These are phyloP conservation scores for Bombycilla garrulus DNA, from an alignment of 2,113 vertebrate species.

Conservation along the genomic window DNA sequence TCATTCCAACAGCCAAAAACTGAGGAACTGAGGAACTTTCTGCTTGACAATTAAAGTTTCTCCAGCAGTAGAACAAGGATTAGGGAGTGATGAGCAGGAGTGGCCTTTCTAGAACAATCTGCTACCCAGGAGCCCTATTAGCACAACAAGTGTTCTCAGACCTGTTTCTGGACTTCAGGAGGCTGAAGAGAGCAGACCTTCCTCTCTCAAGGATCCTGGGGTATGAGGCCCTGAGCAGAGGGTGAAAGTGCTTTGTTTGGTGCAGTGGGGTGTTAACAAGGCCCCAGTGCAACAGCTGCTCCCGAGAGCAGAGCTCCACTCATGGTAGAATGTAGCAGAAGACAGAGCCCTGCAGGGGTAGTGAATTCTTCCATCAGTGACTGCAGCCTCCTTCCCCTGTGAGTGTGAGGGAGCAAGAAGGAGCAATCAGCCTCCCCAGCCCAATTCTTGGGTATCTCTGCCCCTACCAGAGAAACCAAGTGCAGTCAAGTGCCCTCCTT, in stretches of 20 bases:
- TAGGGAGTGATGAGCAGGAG: not conserved
- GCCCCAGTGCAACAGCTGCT: rapidly evolving
- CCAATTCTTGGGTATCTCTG: rapidly evolving
- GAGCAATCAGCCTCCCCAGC: not conserved
- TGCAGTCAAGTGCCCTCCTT: not conserved
- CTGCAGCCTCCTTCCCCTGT: not conserved
- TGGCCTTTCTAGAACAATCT: not conserved
- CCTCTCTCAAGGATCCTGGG: not conserved
- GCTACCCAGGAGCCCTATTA: not conserved
- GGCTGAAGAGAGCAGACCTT: not conserved
- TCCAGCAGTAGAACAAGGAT: not conserved
- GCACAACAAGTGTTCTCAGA: not conserved
- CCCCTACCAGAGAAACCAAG: not conserved
- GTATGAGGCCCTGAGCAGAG: not conserved
- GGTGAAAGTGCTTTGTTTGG: not conserved
- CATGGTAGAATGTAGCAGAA: rapidly evolving
- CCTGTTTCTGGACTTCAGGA: not conserved
- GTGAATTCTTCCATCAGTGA: not conserved
- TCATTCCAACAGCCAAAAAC: not conserved
- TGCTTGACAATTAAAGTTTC: not conserved
- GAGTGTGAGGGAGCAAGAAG: too few species aligned
- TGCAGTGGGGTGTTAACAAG: not conserved
- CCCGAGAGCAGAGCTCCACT: not conserved
- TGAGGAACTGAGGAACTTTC: not conserved
- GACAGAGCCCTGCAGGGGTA: not conserved